Evolutionary conservation across 1,140 invertebrate genomes (phyloP), one percentile per base, ranked within the genome.

Genomic region (Doryteuthis pealeii): DNA sequence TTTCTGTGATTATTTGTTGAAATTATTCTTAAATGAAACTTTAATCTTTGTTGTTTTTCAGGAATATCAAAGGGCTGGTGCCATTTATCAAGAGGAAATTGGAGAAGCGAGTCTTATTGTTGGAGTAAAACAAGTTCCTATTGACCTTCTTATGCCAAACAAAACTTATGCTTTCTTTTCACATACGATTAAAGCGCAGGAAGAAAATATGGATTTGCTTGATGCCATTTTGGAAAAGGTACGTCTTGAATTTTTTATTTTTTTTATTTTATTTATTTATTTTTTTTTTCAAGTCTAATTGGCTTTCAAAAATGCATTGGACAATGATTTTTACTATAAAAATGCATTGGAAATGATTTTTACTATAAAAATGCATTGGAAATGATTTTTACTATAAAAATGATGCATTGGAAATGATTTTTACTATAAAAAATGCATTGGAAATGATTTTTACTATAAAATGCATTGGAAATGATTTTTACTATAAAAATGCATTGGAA

Each of bases 111-210:
- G 92, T 5, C 92, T 99, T 0, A 97, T 99, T 70, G 96, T 99
- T 81, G 98, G 97, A 0, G 97, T 99, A 0, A 99, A 99, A 84
- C 95, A 98, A 89, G 95, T 97, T 0, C 97, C 98, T 0, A 92
- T 98, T 14, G 98, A 99, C 86, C 90, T 93, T 0, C 88, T 99
- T 0, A 92, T 99, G 73, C 95, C 96, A 0, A 93, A 98, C 80
- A 98, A 98, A 87, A 99, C 97, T 0, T 99, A 99, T 82, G 98
- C 96, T 78, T 96, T 99, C 86, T 99, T 99, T 86, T 99, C 97
- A 1, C 98, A 99, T 85, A 99, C 97, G 0, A 99, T 99, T 77
- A 99, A 99, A 88, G 98, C 97, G 0, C 98, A 99, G 87, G 95
- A 98, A 84, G 93, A 93, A 18, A 99, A 99, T 85, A 99, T 99